These are phyloP conservation scores for Hiodon alosoides DNA, from an alignment of 2,113 vertebrate species.

Conservation along the genomic window DNA sequence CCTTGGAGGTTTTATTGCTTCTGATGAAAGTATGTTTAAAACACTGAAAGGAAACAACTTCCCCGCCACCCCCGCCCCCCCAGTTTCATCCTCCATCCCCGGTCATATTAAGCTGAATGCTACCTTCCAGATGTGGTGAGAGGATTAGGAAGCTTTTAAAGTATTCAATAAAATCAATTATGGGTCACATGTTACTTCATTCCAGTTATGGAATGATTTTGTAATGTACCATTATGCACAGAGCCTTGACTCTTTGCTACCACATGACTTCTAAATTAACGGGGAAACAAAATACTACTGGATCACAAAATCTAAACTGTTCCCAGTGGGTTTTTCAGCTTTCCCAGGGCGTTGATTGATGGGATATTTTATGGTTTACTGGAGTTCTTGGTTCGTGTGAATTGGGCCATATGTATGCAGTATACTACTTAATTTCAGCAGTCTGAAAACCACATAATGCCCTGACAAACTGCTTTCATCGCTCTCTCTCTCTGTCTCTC, in stretches of 20 bases:
- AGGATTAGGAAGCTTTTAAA: slow-evolving; percentile 22
- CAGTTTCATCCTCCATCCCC: not conserved
- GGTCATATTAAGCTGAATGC: slow-evolving; percentile 7
- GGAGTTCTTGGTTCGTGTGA: not conserved
- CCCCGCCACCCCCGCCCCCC: not conserved
- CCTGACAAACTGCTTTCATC: no score
- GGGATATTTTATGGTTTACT: not conserved
- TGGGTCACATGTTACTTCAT: slow-evolving; percentile 14
- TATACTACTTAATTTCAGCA: not conserved
- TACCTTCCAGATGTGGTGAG: slow-evolving; percentile 9
- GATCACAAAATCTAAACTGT: not conserved
- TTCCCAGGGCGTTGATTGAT: not conserved
- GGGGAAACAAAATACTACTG: not conserved
- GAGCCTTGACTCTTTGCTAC: not conserved
- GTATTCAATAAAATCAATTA: slow-evolving; percentile 23
- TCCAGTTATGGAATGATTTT: slow-evolving; percentile 21
- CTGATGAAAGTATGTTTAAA: not conserved
- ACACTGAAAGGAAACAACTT: slow-evolving; percentile 6
- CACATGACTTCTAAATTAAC: not conserved
- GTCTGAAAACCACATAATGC: not conserved
- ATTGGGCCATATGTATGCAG: not conserved
- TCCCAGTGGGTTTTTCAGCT: not conserved
- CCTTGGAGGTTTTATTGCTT: not conserved
- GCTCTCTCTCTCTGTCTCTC: no score
- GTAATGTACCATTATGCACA: not conserved